These are phyloP conservation scores for Embidobia sp. DNA, from an alignment of 2,888 invertebrate genomes.

Conservation along the genomic window DNA sequence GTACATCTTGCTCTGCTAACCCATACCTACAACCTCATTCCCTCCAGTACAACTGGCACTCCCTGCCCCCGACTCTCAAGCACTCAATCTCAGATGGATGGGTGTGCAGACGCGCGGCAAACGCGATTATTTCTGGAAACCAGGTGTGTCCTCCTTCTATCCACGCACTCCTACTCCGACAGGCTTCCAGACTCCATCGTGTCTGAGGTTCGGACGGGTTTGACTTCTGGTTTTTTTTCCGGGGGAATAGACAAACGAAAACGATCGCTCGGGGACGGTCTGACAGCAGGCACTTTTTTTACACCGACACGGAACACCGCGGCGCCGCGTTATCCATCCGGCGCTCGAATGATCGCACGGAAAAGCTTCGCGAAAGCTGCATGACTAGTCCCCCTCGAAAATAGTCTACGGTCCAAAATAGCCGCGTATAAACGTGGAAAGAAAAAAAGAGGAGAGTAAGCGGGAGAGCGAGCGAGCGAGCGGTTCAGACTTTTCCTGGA, in stretches of 20 bases:
- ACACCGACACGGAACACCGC: slow-evolving; percentile 50
- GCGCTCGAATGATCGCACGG: slow-evolving; percentile 75
- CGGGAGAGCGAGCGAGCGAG: slow-evolving; percentile 42
- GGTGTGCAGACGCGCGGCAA: too few relatives aligned
- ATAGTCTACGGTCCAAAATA: slow-evolving; percentile 79
- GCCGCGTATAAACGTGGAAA: slow-evolving; percentile 73
- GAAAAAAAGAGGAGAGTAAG: slow-evolving; percentile 65
- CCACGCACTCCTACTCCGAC: too few relatives aligned
- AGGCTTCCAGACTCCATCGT: too few relatives aligned
- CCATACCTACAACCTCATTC: slow-evolving; percentile 8
- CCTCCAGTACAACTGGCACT: too few relatives aligned
- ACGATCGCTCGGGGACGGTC: too few relatives aligned
- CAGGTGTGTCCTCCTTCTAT: slow-evolving; percentile 62
- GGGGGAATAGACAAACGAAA: too few relatives aligned
- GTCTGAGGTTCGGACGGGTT: too few relatives aligned
- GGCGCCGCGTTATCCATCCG: slow-evolving; percentile 76
- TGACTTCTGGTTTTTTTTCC: too few relatives aligned
- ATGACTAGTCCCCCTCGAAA: slow-evolving; percentile 77
- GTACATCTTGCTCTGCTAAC: slow-evolving; percentile 45
- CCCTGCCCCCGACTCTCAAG: too few relatives aligned
- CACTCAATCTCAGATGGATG: too few relatives aligned
- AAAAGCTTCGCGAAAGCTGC: slow-evolving; percentile 75
- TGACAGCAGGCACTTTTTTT: too few relatives aligned
- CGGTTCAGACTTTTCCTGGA: slow-evolving; percentile 69
- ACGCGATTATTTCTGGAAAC: slow-evolving; percentile 69